Evolutionary conservation across 2,888 invertebrate species (phyloP).

Genomic region (Cephalotes varians): DNA sequence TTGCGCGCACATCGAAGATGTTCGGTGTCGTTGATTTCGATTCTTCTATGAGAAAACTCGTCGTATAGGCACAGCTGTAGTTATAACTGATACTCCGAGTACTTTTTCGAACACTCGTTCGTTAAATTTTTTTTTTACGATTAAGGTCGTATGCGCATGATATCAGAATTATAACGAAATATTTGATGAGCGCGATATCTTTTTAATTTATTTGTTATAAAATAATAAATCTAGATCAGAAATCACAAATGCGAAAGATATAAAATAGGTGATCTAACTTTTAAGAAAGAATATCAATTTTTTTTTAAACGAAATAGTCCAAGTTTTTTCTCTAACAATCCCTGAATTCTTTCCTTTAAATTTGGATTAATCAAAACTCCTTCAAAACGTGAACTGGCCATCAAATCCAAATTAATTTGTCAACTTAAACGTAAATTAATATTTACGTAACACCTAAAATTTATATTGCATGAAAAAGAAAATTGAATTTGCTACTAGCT

Average conservation of each 20-base stretch:
- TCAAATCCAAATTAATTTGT: constrained; percentile 13
- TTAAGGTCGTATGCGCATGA: constrained; percentile 10
- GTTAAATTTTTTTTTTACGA: constrained; percentile 36
- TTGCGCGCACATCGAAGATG: constrained; percentile 28
- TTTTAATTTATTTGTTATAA: constrained; percentile 52
- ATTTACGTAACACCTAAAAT: background rate
- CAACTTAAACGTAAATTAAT: background rate
- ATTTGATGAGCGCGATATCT: constrained; percentile 17
- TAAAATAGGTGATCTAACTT: constrained; percentile 35
- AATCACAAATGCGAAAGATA: constrained; percentile 3
- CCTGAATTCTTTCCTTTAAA: background rate
- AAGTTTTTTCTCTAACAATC: background rate
- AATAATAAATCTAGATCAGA: constrained; percentile 40
- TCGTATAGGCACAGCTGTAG: constrained; percentile 18
- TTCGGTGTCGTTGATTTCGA: constrained; percentile 31
- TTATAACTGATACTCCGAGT: background rate
- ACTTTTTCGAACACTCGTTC: constrained; percentile 11
- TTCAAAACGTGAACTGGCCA: background rate
- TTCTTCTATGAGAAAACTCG: constrained; percentile 16
- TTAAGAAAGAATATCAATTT: constrained; percentile 42
- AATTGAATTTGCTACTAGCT: background rate
- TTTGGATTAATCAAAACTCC: background rate
- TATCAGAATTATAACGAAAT: constrained; percentile 35
- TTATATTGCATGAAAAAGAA: background rate
- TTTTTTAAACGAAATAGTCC: constrained; percentile 24